These are phyloP conservation scores for Copidosoma floridanum DNA, from an alignment of 1,140 invertebrate species.

Conservation along the genomic window DNA sequence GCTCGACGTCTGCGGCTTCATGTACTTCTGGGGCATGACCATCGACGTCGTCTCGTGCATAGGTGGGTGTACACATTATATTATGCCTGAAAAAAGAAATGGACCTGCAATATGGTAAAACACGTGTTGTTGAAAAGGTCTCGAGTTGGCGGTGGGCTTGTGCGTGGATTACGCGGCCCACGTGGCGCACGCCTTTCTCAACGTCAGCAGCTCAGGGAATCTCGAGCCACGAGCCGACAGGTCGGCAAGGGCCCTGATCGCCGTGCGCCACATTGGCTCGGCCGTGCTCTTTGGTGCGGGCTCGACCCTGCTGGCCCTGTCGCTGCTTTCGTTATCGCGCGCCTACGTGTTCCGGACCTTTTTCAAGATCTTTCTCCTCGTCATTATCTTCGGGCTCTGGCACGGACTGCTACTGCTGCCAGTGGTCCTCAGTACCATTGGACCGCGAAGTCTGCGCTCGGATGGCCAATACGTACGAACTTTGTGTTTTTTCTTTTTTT, in stretches of 20 bases:
- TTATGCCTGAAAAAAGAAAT: too few species aligned
- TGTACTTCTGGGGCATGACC: constrained; percentile 80
- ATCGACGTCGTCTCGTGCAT: constrained; percentile 86
- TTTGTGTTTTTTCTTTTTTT: not conserved
- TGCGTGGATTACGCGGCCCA: constrained; percentile 89
- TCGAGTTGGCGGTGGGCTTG: constrained; percentile 82
- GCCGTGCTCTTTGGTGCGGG: constrained; percentile 80
- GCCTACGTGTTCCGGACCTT: constrained; percentile 81
- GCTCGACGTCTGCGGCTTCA: constrained; percentile 78
- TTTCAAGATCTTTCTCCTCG: constrained; percentile 78
- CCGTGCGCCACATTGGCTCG: constrained; percentile 74
- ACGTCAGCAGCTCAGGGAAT: constrained; percentile 44
- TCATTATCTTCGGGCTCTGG: constrained; percentile 74
- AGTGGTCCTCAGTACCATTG: constrained; percentile 71
- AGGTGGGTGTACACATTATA: constrained; percentile 42
- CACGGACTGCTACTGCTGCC: constrained; percentile 76
- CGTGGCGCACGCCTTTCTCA: constrained; percentile 80
- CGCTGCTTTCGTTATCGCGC: constrained; percentile 68
- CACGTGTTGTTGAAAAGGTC: constrained; percentile 38
- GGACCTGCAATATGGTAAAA: too few species aligned
- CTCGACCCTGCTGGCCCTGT: constrained; percentile 76
- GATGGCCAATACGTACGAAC: constrained; percentile 22
- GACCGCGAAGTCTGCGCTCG: constrained; percentile 55
- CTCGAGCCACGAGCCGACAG: constrained; percentile 50
- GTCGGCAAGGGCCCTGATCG: constrained; percentile 63